Conservation (phyloP, 2,797 vertebrate genomes). For the Pseudomugil gertrudae region DNA sequence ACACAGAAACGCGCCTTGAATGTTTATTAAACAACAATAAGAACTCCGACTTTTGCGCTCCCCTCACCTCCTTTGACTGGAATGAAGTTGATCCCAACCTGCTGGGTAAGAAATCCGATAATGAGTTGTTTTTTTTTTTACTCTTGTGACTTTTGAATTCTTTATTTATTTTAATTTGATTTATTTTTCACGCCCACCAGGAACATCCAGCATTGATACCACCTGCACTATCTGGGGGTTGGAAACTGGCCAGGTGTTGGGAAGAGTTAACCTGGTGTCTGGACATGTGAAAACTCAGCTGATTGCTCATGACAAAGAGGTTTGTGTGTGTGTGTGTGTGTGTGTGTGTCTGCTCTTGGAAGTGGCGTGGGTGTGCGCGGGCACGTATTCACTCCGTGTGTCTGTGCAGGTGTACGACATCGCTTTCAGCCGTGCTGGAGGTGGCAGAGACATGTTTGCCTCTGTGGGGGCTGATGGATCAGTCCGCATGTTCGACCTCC, state of each 20-base stretch:
- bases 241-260: conserved; percentile 96
- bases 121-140: too few relatives aligned
- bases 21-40: conserved; percentile 99
- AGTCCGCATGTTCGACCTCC: conserved; percentile 96
- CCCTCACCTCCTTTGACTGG: conserved; percentile 98
- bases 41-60: conserved; percentile 98
- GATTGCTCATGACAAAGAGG: conserved; percentile 99
- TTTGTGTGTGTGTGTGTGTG: conserved; percentile 56
- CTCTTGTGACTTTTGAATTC: not conserved
- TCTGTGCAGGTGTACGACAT: conserved; percentile 94
- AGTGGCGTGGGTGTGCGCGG: fast-evolving
- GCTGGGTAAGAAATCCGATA: conserved; percentile 83
- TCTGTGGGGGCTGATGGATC: conserved; percentile 97
- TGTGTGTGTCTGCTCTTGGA: not conserved
- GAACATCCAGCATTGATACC: conserved; percentile 97
- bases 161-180: not conserved
- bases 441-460: conserved; percentile 96
- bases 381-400: not conserved
- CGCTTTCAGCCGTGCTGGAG: conserved; percentile 96
- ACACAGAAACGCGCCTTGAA: conserved; percentile 96
- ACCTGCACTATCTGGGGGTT: conserved; percentile 99
- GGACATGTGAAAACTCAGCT: conserved; percentile 98
- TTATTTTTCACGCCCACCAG: conserved; percentile 70
- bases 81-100: conserved; percentile 98
- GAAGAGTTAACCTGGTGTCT: conserved; percentile 95